These are phyloP conservation scores for Luperina nickerlii DNA, from an alignment of 2,888 invertebrate species.

Conservation along the genomic window DNA sequence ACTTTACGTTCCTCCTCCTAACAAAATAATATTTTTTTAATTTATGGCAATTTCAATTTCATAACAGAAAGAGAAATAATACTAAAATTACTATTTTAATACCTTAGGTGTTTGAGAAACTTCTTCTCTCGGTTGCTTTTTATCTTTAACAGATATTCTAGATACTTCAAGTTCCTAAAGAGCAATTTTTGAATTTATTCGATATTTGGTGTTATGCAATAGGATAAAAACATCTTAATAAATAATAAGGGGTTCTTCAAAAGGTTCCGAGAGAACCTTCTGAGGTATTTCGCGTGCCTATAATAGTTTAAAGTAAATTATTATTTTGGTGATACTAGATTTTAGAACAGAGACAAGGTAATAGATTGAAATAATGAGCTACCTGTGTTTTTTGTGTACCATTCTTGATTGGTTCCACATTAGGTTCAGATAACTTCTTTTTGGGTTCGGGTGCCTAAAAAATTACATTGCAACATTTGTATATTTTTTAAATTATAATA, in stretches of 20 bases:
- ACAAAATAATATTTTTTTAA: constrained; percentile 22
- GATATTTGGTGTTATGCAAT: background rate
- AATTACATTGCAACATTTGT: too few relatives aligned
- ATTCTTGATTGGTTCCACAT: constrained; percentile 6
- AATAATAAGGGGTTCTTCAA: constrained; percentile 29
- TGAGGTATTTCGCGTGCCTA: constrained; percentile 20
- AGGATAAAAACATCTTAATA: too few relatives aligned
- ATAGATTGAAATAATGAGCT: background rate
- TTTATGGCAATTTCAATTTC: background rate
- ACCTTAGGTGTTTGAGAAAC: background rate
- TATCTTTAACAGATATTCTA: constrained; percentile 14
- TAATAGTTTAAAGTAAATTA: background rate
- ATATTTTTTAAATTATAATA: too few relatives aligned
- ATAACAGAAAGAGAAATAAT: background rate
- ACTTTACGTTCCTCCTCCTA: constrained; percentile 51
- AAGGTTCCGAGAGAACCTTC: constrained; percentile 8
- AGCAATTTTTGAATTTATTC: background rate
- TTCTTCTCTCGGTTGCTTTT: background rate
- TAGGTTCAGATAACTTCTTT: constrained; percentile 7
- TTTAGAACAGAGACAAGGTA: background rate
- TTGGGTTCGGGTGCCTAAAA: constrained; percentile 13
- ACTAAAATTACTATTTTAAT: background rate
- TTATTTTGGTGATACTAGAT: background rate
- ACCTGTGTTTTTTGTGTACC: constrained; percentile 18
- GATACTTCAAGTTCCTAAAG: constrained; percentile 32